Evolutionary conservation across 2,888 invertebrate species (phyloP), one percentile per base, ranked within the genome.

Genomic region (Latrodectus hesperus): DNA sequence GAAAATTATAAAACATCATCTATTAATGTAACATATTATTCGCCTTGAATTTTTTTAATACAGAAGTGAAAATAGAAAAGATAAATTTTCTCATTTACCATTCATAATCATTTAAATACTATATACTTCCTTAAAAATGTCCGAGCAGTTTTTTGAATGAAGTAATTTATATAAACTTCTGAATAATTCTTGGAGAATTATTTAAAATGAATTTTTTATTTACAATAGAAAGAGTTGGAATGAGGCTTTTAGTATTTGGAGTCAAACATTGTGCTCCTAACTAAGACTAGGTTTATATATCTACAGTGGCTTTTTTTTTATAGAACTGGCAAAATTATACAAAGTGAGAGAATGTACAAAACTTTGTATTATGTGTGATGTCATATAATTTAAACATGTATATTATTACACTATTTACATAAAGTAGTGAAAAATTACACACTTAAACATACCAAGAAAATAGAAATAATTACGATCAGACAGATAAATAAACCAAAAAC

Each of bases 381-480:
- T 68, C 76, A 87, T 70, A 70, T 60, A 65, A 67, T 77, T 72
- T 65, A 73, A 86, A 64, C 80, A 75, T 71, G 71, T 60, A 71
- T 65, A 80, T 81, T 64, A 81, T 82, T 87, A 81, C 81, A 81
- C 52, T 87, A 87, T 87, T 87, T 87, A 87, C 86, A 87, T 38
- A 65, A 68, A 72, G 52, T 77, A 73, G 17, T 55, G 49, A 64
- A 80, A 22, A 75, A 80, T 75, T 70, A 64, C 76, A 75, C 51
- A 76, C 76, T 81, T 26, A 83, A 77, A 79, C 85, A 86, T 71
- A 74, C 85, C 70, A 86, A 80, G 79, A 60, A 71, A 60, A 64
- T 75, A 73, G 55, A 81, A 52, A 76, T 51, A 52, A 73, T 60
- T 22, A 53, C 64, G 64, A 70, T 71, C 70, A 84, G 64, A 49